Base-by-base conservation (phyloP, 1,140 invertebrate genomes). In the Anastrepha ludens region DNA sequence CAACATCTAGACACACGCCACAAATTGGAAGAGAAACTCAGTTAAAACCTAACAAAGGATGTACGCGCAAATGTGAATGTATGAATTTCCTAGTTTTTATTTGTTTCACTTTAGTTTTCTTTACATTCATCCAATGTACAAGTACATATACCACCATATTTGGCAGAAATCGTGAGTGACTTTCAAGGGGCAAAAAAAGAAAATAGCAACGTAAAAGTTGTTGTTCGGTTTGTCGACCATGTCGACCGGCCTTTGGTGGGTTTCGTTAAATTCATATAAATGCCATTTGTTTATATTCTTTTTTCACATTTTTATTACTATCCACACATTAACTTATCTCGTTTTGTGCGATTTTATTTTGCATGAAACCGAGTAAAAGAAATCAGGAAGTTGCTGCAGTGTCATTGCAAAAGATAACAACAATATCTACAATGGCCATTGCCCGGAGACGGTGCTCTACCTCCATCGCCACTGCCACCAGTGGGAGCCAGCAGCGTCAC, bases 341-440 rank as follows among this genome's bases (percentile, higher is more conserved):
- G 41, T 8, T 74, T 74, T 17, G 41, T 44, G 41, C 15, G 67
- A 74, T 17, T 17, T 74, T 74, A 47, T 44, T 44, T 17, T 74
- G 39, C 39, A 47, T 74, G 39, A 74, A 44, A 13, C 39, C 9
- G 17, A 74, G 44, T 74, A 15, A 6, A 41, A 74, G 41, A 74
- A 11, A 74, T 74, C 67, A 74, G 67, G 67, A 74, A 74, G 67
- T 74, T 17, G 67, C 11, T 44, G 39, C 67, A 74, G 41, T 17
- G 67, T n/a, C 41, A 74, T 74, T 17, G 15, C 15, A 47, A 44
- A 74, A 74, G 41, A 5, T 47, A 17, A 9, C 15, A 74, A 74
- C 41, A 47, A 17, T 15, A 44, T 8, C 67, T 74, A 47, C 41
- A 74, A 74, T 74, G 67, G 65, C 11, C 65, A 67, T 67, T 67